Evolutionary conservation across 2,888 invertebrate species (phyloP).

Genomic region (Heteropelma amictum): DNA sequence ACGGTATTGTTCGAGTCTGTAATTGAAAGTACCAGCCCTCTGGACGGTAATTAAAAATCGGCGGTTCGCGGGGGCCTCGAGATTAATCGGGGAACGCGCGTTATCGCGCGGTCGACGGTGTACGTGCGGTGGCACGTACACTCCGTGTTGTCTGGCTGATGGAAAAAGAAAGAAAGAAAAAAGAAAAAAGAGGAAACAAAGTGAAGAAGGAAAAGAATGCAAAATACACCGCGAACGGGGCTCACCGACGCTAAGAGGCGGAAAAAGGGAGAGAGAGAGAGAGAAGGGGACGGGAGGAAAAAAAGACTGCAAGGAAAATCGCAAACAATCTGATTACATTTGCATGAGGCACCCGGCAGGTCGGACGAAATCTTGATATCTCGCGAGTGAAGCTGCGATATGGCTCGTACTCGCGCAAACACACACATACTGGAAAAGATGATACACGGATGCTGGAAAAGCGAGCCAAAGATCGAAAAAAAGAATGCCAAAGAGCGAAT

Average conservation of each 20-base stretch:
- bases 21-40: slow-evolving; percentile 54
- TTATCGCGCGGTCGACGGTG: slow-evolving; percentile 51
- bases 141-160: slow-evolving; percentile 41
- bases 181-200: not conserved
- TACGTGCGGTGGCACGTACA: slow-evolving; percentile 54
- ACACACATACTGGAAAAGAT: not conserved
- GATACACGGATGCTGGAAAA: slow-evolving; percentile 19
- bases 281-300: not conserved
- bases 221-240: slow-evolving; percentile 15
- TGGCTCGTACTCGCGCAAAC: not conserved
- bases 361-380: slow-evolving; percentile 55
- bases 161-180: slow-evolving; percentile 22
- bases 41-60: slow-evolving; percentile 57
- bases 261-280: slow-evolving; percentile 3
- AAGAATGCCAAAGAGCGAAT: too few relatives aligned
- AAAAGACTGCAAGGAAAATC: slow-evolving; percentile 62
- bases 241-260: too few relatives aligned
- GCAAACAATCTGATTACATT: slow-evolving; percentile 71
- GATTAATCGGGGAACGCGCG: slow-evolving; percentile 55
- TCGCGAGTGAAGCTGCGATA: slow-evolving; percentile 18
- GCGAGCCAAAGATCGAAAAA: too few relatives aligned
- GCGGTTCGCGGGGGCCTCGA: slow-evolving; percentile 49
- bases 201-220: not conserved
- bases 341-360: slow-evolving; percentile 66
- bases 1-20: slow-evolving; percentile 49